Base-by-base conservation (phyloP, 2,113 vertebrate genomes). In the Python bivittatus region DNA sequence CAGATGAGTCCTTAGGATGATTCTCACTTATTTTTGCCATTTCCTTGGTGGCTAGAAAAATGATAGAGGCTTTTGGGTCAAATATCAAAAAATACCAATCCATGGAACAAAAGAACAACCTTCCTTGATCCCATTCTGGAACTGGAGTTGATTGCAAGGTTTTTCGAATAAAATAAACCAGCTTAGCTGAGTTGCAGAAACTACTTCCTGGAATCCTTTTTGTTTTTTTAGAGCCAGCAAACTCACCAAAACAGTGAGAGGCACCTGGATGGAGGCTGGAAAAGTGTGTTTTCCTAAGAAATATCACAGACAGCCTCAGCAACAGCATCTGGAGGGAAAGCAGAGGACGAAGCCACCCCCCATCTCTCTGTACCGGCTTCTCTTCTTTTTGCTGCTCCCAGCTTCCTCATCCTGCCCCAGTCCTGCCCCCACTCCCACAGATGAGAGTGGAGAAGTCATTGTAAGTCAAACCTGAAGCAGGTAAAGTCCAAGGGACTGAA, bases 371-470 rank as follows among this genome's bases (percentile, higher is more conserved):
- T 6, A 25, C 27, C 5, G 48, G 27, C 25, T 56, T 29, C 25
- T 33, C 2, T 48, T 88, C 25, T 44, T 13, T 4, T 38, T 90
- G 38, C 22, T 93, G 48, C 48, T 91, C 10, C 79, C 68, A 2
- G 12, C 38, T 27, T 85, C 20, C 58, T 79, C 93, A 12, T 20
- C 79, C 29, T 25, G 6, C 27, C 58, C 79, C 17, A 42, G 44
- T 27, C 58, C 90, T 54, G 25, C 7, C 4, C 86, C 92, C 29
- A 91, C 48, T 22, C 86, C 72, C 29, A 83, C 38, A 1, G 79
- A 91, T 3, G 93, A 91, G 27, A 89, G 79, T 1, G 93, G 38
- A 12, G 93, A 93, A 83, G 29, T 93, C 0, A 83, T 89, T 58
- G 93, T 93, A 64, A 93, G 93, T 91, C 7, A 25, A 52, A 42